phyloP scores from a whole-genome alignment of 1,140 invertebrate species.

The Acyrthosiphon pisum region DNA sequence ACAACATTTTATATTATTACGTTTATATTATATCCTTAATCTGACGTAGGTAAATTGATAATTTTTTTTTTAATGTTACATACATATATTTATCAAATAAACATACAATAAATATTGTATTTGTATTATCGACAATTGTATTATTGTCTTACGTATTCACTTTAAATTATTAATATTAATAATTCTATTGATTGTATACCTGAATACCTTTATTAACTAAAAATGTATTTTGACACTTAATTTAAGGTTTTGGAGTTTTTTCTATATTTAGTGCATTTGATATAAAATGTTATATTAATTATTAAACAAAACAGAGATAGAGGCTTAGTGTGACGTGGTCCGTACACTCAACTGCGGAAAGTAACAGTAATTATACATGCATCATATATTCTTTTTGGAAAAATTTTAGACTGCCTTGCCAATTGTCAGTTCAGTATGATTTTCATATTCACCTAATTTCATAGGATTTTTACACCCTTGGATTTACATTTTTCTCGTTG shows the following conservation, averaged over 20 bases:
- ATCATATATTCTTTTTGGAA: too few species aligned
- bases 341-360: too few species aligned
- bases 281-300: too few species aligned
- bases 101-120: background rate
- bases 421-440: background rate
- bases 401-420: background rate
- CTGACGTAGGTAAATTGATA: background rate
- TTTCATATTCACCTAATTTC: background rate
- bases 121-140: too few species aligned
- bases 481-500: constrained; percentile 1
- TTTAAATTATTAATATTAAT: background rate
- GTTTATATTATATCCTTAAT: background rate
- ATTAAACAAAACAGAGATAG: too few species aligned
- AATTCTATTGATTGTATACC: background rate
- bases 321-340: too few species aligned
- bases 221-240: too few species aligned
- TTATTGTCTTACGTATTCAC: background rate
- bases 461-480: background rate
- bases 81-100: background rate
- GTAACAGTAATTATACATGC: too few species aligned
- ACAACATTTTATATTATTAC: background rate
- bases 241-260: too few species aligned
- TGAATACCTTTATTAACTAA: background rate
- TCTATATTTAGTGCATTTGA: too few species aligned
- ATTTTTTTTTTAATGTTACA: background rate